phyloP scores from a whole-genome alignment of 2,797 vertebrate genomes.

The Sebastes glaucus region DNA sequence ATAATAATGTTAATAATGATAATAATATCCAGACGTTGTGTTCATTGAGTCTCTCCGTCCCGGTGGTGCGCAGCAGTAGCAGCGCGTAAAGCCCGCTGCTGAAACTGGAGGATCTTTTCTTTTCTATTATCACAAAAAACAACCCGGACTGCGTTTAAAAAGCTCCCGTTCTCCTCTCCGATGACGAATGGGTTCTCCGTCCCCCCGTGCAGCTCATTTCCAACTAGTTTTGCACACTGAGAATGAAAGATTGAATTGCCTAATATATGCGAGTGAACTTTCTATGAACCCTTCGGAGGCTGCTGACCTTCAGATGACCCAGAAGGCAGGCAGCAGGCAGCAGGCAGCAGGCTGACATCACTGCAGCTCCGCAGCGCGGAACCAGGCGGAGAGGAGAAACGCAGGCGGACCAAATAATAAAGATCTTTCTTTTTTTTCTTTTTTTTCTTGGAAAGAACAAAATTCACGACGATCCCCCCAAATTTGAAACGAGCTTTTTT shows the following conservation, averaged over 20 bases:
- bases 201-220: slow-evolving; percentile 92
- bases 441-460: slow-evolving; percentile 4
- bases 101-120: slow-evolving; percentile 24
- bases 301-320: slow-evolving; percentile 99
- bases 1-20: slow-evolving; percentile 2
- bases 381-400: slow-evolving; percentile 64
- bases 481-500: not conserved
- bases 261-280: slow-evolving; percentile 99
- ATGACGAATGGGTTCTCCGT: slow-evolving; percentile 88
- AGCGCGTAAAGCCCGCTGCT: slow-evolving; percentile 11
- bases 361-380: slow-evolving; percentile 71
- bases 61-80: not conserved
- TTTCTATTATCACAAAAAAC: slow-evolving; percentile 42
- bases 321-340: slow-evolving; percentile 39
- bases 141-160: slow-evolving; percentile 64
- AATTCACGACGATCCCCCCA: not conserved
- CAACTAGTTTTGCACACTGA: slow-evolving; percentile 92
- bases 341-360: slow-evolving; percentile 91
- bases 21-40: slow-evolving; percentile 34
- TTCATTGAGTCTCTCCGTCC: slow-evolving; percentile 28
- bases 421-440: not conserved
- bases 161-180: slow-evolving; percentile 78
- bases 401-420: slow-evolving; percentile 28
- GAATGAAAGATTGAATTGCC: slow-evolving; percentile 98
- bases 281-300: slow-evolving; percentile 96